Percentiles rank a stretch among this genome's conserved stretches.
phyloP scores from a whole-genome alignment of 2,888 invertebrate species.

The Sepiola atlantica region DNA sequence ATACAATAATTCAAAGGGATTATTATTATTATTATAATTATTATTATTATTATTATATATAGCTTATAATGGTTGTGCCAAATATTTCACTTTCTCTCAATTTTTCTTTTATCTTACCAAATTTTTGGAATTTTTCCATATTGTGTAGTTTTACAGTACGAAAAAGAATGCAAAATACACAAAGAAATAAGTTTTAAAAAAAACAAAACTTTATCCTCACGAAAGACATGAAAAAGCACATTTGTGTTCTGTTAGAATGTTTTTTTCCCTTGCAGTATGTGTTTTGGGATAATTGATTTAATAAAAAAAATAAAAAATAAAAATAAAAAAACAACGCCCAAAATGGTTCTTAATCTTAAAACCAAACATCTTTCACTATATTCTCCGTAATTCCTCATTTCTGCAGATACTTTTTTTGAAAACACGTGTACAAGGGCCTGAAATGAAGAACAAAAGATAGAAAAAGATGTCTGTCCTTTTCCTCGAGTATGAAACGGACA shows the following conservation, averaged over 20 bases:
- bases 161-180: background rate
- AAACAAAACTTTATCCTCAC: background rate
- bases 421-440: conserved; percentile 20
- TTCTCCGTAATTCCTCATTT: background rate
- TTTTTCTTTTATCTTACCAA: background rate
- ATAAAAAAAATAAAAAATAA: background rate
- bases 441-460: background rate
- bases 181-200: background rate
- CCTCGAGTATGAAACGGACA: too few relatives aligned
- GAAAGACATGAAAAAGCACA: background rate
- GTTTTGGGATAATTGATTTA: background rate
- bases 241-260: background rate
- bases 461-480: background rate
- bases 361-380: background rate
- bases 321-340: background rate
- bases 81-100: background rate
- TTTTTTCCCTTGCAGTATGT: background rate
- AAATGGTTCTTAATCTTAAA: background rate
- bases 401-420: background rate
- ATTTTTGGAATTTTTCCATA: background rate
- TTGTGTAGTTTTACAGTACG: background rate
- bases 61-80: conserved; percentile 32
- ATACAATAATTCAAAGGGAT: background rate
- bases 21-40: background rate
- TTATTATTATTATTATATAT: background rate